These are phyloP conservation scores for Petroica traversi DNA, from an alignment of 2,113 vertebrate genomes.

Conservation along the genomic window DNA sequence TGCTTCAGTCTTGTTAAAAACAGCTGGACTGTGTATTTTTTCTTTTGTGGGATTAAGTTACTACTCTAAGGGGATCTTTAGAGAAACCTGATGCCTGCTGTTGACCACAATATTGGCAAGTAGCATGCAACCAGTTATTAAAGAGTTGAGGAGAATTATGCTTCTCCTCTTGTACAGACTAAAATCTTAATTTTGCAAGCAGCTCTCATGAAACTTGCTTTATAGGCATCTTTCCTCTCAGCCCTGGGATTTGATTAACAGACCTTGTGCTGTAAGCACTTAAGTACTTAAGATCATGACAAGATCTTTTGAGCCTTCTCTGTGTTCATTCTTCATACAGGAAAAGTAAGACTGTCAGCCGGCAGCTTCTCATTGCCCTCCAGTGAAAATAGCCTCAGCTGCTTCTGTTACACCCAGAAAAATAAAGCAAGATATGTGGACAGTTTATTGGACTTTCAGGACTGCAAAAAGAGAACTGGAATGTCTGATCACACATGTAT, in stretches of 20 bases:
- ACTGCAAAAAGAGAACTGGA: not conserved
- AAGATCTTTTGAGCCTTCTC: constrained; percentile 9
- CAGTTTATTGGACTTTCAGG: not conserved
- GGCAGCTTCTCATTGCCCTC: not conserved
- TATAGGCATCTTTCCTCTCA: not conserved
- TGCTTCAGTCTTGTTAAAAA: not conserved
- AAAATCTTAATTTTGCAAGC: not conserved
- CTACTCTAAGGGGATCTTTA: not conserved
- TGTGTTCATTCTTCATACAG: not conserved
- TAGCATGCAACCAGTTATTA: not conserved
- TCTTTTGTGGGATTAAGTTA: constrained; percentile 30
- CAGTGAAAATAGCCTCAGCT: not conserved
- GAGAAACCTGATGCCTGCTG: not conserved
- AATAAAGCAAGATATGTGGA: not conserved
- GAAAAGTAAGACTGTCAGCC: not conserved
- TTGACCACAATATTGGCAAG: not conserved
- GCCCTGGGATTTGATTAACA: constrained; percentile 14
- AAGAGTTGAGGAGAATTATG: not conserved
- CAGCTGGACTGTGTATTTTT: not conserved
- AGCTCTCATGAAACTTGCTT: not conserved
- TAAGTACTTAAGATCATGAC: not conserved
- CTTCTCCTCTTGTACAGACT: not conserved
- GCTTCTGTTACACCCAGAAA: not conserved
- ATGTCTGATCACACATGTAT: fast-evolving
- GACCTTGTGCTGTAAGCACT: not conserved